These are phyloP conservation scores for Phrynosoma platyrhinos DNA, from an alignment of 2,113 vertebrate species.

Conservation along the genomic window DNA sequence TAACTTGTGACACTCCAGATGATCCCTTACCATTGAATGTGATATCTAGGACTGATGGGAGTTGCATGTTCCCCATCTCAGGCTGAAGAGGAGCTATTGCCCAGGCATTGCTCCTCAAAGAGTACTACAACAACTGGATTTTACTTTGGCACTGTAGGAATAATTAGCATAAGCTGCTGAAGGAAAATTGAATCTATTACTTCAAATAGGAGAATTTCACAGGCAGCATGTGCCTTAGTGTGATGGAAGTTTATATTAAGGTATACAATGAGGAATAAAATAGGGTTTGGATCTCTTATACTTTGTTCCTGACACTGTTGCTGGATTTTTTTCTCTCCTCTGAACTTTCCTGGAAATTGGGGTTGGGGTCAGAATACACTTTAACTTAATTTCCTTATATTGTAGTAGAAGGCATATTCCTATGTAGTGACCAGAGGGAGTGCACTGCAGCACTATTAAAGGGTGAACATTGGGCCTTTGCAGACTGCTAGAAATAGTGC, in stretches of 20 bases:
- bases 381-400: conserved; percentile 13
- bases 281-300: background rate
- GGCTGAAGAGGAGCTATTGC: background rate
- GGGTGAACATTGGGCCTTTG: background rate
- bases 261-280: background rate
- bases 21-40: background rate
- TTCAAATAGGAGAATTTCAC: background rate
- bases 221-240: too few relatives aligned
- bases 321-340: background rate
- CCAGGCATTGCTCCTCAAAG: background rate
- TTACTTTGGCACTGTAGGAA: background rate
- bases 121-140: background rate
- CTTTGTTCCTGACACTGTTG: background rate
- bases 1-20: too few relatives aligned
- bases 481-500: too few relatives aligned
- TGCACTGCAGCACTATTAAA: background rate
- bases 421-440: background rate
- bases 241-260: background rate
- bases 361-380: background rate
- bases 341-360: background rate
- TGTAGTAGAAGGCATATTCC: background rate
- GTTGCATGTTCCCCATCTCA: background rate
- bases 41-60: background rate
- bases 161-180: too few relatives aligned
- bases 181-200: background rate